Evolutionary conservation across 2,113 vertebrate species (phyloP), one percentile per base, ranked within the genome.

Genomic region (Gadus macrocephalus): DNA sequence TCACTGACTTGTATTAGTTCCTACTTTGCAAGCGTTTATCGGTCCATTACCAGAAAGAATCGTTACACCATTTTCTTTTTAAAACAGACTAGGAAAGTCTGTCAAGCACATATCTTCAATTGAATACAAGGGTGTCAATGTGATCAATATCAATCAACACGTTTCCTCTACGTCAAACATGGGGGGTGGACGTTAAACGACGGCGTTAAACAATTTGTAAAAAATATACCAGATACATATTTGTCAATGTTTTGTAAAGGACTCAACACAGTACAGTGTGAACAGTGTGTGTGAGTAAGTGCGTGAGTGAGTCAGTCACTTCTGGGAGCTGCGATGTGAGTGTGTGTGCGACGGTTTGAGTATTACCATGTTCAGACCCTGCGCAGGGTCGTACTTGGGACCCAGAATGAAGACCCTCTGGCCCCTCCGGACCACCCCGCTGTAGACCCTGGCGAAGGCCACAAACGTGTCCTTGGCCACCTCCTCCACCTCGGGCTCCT

Each of bases 361-460:
- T 14, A 15, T 85, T 81, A 90, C 88, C 87, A 62, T 69, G 56
- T 15, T 73, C 28, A 90, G 81, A 64, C 92, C 92, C 65, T 91
- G 91, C 15, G 86, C 62, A 1, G 97, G 97, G 74, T 97, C 94
- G 56, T 98, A 99, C 82, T 99, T 99, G 69, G 97, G 97, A 67
- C 96, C 95, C 62, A 99, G 86, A 66, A 99, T 93, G 77, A 96
- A 97, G 63, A 98, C 89, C 58, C 78, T 94, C 74, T 93, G 93
- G 22, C 96, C 96, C 88, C 72, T 94, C 78, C 76, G 89, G 12
- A 91, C 91, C 53, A 92, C 73, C 0, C 97, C 96, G 17, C 97
- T 99, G 90, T 95, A 99, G 14, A 99, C 94, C 15, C 97, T 91
- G 2, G 97, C 97, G 55, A 99, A 99, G 0, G 96, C 96, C 66